Evolutionary conservation across 1,140 invertebrate species (phyloP), one percentile per base, ranked within the genome.

Genomic region (Cecropterus lyciades): DNA sequence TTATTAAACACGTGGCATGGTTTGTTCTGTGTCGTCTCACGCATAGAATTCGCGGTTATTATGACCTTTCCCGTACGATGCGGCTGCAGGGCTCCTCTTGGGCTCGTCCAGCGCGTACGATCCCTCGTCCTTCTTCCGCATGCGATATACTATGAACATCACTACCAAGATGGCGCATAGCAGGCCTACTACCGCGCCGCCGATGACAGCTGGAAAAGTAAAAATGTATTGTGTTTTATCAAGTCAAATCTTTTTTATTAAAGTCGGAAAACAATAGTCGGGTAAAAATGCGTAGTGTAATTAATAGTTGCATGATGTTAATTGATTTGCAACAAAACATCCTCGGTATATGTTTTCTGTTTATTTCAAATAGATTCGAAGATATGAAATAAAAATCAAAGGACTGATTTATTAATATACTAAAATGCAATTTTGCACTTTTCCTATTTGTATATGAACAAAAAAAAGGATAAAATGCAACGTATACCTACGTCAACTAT

Each of bases 111-210:
- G 93, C 5, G 98, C 97, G 89, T 99, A 99, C 69, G 98, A 99
- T 11, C 99, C 99, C 92, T 99, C 99, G 90, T 99, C 99, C 94
- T 99, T 99, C 95, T 99, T 99, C 88, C 98, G 95, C 98, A 99
- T 99, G 84, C 99, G 96, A 92, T 99, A 99, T 5, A 99, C 98
- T 83, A 99, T 98, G 93, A 99, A 99, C 98, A 99, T 99, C 48
- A 99, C 98, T 68, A 99, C 96, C 49, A 99, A 94, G 89, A 99
- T 99, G 80, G 99, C 98, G 93, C 98, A 99, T 15, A 99, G 94
- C 37, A 99, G 93, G 43, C 98, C 98, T 11, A 99, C 98, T 57
- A 99, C 98, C 69, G 98, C 98, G 70, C 99, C 99, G 73, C 99
- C 99, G 87, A 99, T 99, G 49, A 99, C 98, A 92, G 98, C 99